Conservation (phyloP, 2,113 vertebrate genomes). For the Chaetura pelagica region DNA sequence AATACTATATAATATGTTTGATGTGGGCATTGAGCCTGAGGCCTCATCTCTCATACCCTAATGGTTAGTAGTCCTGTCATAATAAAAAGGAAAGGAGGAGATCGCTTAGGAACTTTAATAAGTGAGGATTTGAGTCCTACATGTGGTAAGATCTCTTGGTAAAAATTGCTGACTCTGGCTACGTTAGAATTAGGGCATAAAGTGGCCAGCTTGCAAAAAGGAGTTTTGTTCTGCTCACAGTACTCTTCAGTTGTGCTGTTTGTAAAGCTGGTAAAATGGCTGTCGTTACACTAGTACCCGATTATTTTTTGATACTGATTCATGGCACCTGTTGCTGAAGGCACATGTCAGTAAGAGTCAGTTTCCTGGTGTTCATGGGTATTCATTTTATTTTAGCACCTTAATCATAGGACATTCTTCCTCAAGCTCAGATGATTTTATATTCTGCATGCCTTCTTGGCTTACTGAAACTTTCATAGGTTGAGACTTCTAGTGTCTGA, state of each 20-base stretch:
- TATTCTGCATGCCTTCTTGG: background rate
- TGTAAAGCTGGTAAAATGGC: background rate
- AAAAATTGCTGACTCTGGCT: background rate
- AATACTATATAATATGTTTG: background rate
- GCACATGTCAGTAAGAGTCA: background rate
- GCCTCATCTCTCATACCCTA: background rate
- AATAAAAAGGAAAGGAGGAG: background rate
- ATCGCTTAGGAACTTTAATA: background rate
- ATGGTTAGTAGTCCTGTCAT: background rate
- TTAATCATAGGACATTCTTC: background rate
- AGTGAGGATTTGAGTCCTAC: background rate
- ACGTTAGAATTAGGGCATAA: background rate
- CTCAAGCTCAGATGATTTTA: background rate
- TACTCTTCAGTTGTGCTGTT: background rate
- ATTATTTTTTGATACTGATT: constrained; percentile 17
- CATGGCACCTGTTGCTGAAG: constrained; percentile 29
- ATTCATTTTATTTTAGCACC: background rate
- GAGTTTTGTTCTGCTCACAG: background rate
- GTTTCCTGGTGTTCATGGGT: background rate
- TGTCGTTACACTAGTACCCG: background rate
- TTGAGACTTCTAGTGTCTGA: background rate
- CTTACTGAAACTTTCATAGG: background rate
- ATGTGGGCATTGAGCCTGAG: background rate
- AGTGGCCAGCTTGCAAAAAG: background rate
- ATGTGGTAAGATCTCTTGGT: background rate